Percentiles rank a stretch among this genome's conserved stretches.
Conservation (phyloP, 2,113 vertebrate species). For the Xiphias gladius region DNA sequence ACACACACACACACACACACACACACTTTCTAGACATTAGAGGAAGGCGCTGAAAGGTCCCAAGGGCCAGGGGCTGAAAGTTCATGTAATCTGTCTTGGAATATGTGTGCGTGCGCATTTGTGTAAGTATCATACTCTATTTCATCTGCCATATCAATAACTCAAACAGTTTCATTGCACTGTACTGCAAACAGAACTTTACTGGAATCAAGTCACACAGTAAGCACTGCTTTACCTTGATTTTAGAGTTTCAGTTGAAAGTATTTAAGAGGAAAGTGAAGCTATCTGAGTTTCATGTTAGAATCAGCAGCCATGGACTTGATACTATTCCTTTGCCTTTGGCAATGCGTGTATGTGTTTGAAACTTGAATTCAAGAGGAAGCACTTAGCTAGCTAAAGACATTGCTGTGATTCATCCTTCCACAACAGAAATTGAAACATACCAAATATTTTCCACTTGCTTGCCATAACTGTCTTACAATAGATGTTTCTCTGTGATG, state of each 20-base stretch:
- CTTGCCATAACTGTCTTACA: background rate
- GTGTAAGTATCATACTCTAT: constrained; percentile 38
- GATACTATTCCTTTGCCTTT: background rate
- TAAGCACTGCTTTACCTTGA: constrained; percentile 12
- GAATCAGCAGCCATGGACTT: background rate
- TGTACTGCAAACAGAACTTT: constrained; percentile 27
- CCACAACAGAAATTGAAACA: constrained; percentile 1
- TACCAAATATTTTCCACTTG: background rate
- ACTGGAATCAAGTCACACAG: constrained; percentile 6
- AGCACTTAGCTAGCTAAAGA: background rate
- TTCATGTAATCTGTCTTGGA: constrained; percentile 71
- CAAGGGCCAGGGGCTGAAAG: constrained; percentile 60
- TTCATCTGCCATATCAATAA: constrained; percentile 57
- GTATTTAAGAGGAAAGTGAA: background rate
- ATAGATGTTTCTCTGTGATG: constrained; percentile 11
- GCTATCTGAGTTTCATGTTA: background rate
- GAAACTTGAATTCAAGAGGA: background rate
- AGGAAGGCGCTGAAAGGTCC: constrained; percentile 67
- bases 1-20: constrained; percentile 26
- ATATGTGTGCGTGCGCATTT: constrained; percentile 19
- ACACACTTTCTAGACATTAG: constrained; percentile 56
- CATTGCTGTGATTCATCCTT: background rate
- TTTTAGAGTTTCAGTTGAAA: constrained; percentile 10
- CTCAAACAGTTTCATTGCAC: constrained; percentile 54
- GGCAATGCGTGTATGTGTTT: background rate